Evolutionary conservation across 2,113 vertebrate genomes (phyloP).

Genomic region (Albula glossodonta): DNA sequence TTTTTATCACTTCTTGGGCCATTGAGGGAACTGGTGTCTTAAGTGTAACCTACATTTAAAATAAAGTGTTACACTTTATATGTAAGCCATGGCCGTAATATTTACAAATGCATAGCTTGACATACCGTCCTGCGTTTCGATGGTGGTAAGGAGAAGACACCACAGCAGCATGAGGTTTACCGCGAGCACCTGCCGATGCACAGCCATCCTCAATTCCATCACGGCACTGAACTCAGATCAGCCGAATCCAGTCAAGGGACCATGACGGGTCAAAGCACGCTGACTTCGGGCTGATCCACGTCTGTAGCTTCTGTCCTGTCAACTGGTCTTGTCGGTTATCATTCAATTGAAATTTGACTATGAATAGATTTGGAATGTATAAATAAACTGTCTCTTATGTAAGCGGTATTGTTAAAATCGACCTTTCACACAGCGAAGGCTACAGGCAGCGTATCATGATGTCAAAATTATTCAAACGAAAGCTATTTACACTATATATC

Average conservation of each 20-base stretch:
- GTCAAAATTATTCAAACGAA: background rate
- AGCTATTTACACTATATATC: background rate
- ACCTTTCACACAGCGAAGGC: no score
- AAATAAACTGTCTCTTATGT: no score
- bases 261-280: background rate
- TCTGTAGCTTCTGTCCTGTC: background rate
- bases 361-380: no score
- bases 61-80: background rate
- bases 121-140: background rate
- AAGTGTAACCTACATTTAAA: background rate
- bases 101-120: background rate
- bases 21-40: background rate
- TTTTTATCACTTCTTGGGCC: no score
- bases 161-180: background rate
- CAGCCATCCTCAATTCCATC: background rate
- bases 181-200: background rate
- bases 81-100: background rate
- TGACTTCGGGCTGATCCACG: background rate
- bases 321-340: background rate
- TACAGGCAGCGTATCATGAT: no score
- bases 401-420: no score
- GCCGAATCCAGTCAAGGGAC: background rate
- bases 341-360: background rate
- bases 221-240: background rate
- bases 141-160: background rate